Base-by-base conservation (phyloP, 2,797 vertebrate genomes). In the Mastacembelus armatus region DNA sequence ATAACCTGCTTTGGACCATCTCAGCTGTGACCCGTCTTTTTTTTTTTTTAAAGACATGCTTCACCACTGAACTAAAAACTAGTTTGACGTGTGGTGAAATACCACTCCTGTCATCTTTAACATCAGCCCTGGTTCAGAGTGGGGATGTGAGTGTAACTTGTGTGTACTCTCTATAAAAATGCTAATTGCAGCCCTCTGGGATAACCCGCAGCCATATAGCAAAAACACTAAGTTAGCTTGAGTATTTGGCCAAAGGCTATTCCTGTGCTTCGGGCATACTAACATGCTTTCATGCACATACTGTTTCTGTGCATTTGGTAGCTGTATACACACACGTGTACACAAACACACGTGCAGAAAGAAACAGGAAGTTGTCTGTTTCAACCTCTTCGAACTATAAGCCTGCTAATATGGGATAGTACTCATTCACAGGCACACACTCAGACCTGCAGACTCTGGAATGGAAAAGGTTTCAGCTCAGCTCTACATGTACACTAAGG, bases 391-490 rank as follows among this genome's bases (percentile, higher is more conserved):
- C 22, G 58, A 42, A 63, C 74, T 56, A 77, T 43, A 33, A 71
- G 21, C 66, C 57, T 24, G 36, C 35, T 73, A 35, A 74, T 75
- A 81, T 80, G 66, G 11, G 35, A 54, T 74, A 71, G 66, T 40
- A 62, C 65, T 77, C 59, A 56, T 60, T 43, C 58, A 72, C 21
- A 22, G 42, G 77, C 64, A 63, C 26, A 50, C 47, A 38, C 59
- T 49, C 44, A 56, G 48, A 26, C 42, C 40, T 21, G 21, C 38
- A 27, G 22, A 30, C 69, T 76, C 75, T 85, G 44, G 87, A 86
- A 87, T 89, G 80, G 74, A 89, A 89, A 91, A 75, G 73, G 86
- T 89, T 81, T 91, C 72, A 82, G 79, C 62, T 57, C 30, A 38
- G 33, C 78, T 82, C 55, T 66, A 71, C 82, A 74, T 85, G 66